Percentiles rank a stretch among this genome's conserved stretches.
phyloP scores from a whole-genome alignment of 2,113 vertebrate genomes.

The Oxygymnocypris stewartii region DNA sequence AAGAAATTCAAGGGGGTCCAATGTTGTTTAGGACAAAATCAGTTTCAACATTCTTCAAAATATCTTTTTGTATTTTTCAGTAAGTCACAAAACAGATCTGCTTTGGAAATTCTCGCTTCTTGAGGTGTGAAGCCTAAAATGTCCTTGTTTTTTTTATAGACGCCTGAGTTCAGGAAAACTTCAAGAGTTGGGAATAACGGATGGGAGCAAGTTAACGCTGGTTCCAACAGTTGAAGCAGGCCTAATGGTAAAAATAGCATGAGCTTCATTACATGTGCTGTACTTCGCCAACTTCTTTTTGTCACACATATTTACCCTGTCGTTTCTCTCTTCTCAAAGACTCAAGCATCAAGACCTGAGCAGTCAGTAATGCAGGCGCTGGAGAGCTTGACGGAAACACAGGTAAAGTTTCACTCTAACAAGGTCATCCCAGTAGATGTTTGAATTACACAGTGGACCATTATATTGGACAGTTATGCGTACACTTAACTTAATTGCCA shows the following conservation, averaged over 20 bases:
- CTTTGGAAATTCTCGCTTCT: slow-evolving; percentile 1
- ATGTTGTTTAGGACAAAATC: not conserved
- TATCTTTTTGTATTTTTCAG: not conserved
- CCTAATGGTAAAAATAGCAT: slow-evolving; percentile 86
- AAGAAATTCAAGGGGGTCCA: not conserved
- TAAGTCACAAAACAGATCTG: not conserved
- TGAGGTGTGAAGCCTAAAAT: slow-evolving; percentile 7
- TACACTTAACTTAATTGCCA: slow-evolving; percentile 29
- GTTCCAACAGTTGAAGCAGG: slow-evolving; percentile 97
- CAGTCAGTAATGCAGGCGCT: slow-evolving; percentile 94
- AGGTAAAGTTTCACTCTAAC: slow-evolving; percentile 76
- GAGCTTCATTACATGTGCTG: not conserved
- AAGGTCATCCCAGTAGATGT: slow-evolving; percentile 17
- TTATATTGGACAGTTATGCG: slow-evolving; percentile 4
- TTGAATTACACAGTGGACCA: slow-evolving; percentile 26
- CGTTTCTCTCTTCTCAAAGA: slow-evolving; percentile 68
- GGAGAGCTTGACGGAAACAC: slow-evolving; percentile 92
- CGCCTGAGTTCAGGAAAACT: slow-evolving; percentile 93
- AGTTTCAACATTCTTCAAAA: not conserved
- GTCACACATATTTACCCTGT: slow-evolving; percentile 1
- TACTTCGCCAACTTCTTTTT: not conserved
- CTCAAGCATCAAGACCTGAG: slow-evolving; percentile 89
- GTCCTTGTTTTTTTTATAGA: slow-evolving; percentile 71
- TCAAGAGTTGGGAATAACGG: slow-evolving; percentile 90
- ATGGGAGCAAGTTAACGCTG: slow-evolving; percentile 97